phyloP scores from a whole-genome alignment of 2,113 vertebrate genomes.

The Nymphicus hollandicus region DNA sequence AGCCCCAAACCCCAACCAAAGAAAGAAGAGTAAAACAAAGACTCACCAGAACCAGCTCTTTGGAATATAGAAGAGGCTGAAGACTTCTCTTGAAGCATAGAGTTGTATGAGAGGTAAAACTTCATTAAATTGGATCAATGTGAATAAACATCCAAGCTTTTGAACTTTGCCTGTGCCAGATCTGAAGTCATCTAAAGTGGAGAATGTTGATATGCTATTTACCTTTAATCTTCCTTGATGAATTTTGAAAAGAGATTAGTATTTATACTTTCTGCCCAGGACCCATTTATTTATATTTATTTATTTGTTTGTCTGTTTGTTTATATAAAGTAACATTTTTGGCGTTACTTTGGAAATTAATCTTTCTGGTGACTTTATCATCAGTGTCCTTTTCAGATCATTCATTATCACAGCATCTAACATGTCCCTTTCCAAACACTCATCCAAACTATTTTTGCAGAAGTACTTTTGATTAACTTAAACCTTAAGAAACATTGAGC shows the following conservation, averaged over 20 bases:
- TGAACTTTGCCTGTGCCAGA: background rate
- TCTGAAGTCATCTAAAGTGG: background rate
- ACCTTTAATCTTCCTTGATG: background rate
- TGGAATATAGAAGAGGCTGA: background rate
- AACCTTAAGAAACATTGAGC: background rate
- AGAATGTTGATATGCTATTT: background rate
- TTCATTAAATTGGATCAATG: background rate
- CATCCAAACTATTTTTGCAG: background rate
- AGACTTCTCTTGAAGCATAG: background rate
- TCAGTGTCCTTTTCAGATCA: background rate
- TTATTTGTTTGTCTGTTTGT: background rate
- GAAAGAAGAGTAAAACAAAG: background rate
- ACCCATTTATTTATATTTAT: background rate
- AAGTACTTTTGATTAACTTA: no score
- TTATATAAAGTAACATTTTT: background rate
- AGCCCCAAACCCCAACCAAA: background rate
- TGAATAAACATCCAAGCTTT: background rate
- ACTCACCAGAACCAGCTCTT: background rate
- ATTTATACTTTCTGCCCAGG: background rate
- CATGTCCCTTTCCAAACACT: fast-evolving
- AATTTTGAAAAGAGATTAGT: background rate
- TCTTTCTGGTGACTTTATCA: background rate
- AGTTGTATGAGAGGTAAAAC: background rate
- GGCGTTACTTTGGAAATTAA: background rate
- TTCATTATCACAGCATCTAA: background rate